These are phyloP conservation scores for Drosophila hamatofila DNA, from an alignment of 2,888 invertebrate genomes.

Conservation along the genomic window DNA sequence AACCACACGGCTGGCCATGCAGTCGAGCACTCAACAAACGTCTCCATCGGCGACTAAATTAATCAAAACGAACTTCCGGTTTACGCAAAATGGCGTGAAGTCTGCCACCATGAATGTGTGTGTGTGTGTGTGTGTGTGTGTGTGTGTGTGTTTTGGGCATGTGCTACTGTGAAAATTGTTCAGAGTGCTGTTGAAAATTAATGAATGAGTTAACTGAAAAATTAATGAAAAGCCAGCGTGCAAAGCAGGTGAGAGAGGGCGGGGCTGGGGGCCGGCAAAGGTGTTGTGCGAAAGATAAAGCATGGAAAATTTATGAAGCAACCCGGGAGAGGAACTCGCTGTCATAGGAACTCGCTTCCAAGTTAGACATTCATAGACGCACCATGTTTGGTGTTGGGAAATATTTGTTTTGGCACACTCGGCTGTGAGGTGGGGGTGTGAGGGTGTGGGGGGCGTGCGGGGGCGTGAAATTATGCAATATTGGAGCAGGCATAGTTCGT, in stretches of 20 bases:
- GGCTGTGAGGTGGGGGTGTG: background rate
- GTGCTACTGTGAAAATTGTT: conserved; percentile 63
- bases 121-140: conserved; percentile 21
- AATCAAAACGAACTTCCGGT: conserved; percentile 82
- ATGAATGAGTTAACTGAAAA: conserved; percentile 82
- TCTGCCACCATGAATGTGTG: conserved; percentile 53
- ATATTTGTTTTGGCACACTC: conserved; percentile 75
- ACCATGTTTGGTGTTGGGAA: conserved; percentile 70
- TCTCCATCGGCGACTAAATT: conserved; percentile 80
- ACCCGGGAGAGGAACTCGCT: conserved; percentile 45
- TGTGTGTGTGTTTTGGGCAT: conserved; percentile 38
- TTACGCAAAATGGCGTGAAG: conserved; percentile 81
- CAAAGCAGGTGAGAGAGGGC: conserved; percentile 6
- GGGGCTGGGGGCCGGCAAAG: conserved; percentile 50
- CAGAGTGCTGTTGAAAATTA: conserved; percentile 70
- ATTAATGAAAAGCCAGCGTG: conserved; percentile 74
- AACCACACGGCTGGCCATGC: conserved; percentile 27
- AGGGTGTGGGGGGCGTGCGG: background rate
- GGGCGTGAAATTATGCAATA: conserved; percentile 77
- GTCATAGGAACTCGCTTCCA: conserved; percentile 45
- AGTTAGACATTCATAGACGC: conserved; percentile 71
- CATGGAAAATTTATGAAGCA: conserved; percentile 79
- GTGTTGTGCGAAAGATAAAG: conserved; percentile 80
- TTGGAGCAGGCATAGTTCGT: conserved; percentile 26
- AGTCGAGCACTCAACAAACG: conserved; percentile 54